A percentile compares a stretch with the other conserved stretches of the same genome.
Conservation (phyloP, 2,797 vertebrate species). For the Oreochromis grahami region DNA sequence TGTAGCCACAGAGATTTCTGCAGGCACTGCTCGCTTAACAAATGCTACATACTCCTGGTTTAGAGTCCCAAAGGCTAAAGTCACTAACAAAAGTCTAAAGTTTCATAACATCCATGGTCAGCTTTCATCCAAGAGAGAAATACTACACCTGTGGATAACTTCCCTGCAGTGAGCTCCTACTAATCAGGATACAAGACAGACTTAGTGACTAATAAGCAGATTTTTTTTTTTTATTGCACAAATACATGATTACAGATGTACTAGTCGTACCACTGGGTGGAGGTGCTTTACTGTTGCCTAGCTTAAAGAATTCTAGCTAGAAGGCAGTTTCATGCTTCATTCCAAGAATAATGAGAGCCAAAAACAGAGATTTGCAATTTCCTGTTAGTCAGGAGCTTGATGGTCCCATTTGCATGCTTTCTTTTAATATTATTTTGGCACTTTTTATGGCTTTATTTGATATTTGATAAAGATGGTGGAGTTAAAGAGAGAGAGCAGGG, state of each 20-base stretch:
- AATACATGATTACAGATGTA: neutral
- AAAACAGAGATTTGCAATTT: constrained; percentile 2
- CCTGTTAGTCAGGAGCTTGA: neutral
- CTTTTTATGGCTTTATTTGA: neutral
- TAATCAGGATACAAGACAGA: neutral
- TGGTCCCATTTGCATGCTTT: neutral
- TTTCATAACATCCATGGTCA: neutral
- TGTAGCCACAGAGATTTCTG: neutral
- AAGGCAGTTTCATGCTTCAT: neutral
- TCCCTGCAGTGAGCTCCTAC: neutral
- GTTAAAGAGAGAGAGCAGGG: neutral
- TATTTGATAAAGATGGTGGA: neutral
- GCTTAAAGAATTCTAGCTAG: neutral
- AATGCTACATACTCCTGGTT: neutral
- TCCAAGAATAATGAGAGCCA: neutral
- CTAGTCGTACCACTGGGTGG: neutral
- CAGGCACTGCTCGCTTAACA: neutral
- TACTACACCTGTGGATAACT: neutral
- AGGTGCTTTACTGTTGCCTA: neutral
- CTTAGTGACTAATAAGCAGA: neutral
- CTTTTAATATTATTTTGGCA: neutral
- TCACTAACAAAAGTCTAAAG: neutral
- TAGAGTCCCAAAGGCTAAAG: neutral
- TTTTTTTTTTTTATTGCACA: neutral
- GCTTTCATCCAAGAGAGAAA: neutral